Evolutionary conservation across 92 coral and sea anemone genomes (phyloP), one percentile per base, ranked within the genome.

Genomic region (Porites lobata): DNA sequence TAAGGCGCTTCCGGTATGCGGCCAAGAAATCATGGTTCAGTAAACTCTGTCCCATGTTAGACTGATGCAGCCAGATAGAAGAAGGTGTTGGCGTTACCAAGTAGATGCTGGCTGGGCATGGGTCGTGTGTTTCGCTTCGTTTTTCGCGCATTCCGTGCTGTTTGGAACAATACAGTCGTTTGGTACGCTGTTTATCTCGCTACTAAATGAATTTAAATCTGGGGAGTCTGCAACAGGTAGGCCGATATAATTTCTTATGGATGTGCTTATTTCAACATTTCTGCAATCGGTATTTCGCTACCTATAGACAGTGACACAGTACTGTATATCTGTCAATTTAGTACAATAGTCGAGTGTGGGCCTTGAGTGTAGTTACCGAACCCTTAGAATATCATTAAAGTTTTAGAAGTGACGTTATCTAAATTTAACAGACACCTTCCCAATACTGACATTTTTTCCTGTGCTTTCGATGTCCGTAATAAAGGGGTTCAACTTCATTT

Each of bases 31-130:
- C 13, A 65, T 53, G 77, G 29, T 54, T 19, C 70, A n/a, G 4
- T 38, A 38, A 38, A 82, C 56, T 24, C 50, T 57, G 15, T 1
- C 22, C 51, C 19, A 15, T 3, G 7, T 1, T 10, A 54, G 59
- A 54, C 11, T 15, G 14, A 84, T 84, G 89, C 50, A 77, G 8
- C n/a, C 82, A 7, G 69, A 52, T 21, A 59, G 67, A 7, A 86
- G 88, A 8, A 62, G 92, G 82, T 86, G 82, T 79, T 77, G 86
- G 9, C 84, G 88, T 43, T 83, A 83, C 59, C 89, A 90, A 83
- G 92, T 93, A 52, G 98, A 95, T 63, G 79, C 83, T 14, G 98
- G 96, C 0, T 95, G 98, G 98, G 98, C 96, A 9, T 95, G 98
- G 98, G 81, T 95, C 19, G 98, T 95, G 18, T 91, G 94, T 56